Evolutionary conservation across 1,140 invertebrate genomes (phyloP).

Genomic region (Drosophila neocordata): DNA sequence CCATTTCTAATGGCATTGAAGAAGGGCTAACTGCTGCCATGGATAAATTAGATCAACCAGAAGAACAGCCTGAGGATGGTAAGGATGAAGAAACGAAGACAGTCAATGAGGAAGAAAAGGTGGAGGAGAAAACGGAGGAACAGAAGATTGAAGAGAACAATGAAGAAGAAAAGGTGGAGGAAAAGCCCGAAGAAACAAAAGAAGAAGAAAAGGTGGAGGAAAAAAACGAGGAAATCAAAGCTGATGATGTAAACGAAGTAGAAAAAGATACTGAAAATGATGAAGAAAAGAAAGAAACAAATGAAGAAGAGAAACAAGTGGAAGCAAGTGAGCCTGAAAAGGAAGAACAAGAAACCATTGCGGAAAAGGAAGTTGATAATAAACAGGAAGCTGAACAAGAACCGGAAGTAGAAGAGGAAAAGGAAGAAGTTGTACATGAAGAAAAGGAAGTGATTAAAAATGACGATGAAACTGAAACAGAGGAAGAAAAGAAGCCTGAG

Average conservation of each 20-base stretch:
- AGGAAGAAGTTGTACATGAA: not conserved
- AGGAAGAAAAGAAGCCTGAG: not conserved
- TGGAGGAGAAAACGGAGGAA: not conserved
- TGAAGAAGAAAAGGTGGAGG: not conserved
- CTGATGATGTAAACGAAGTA: slow-evolving; percentile 1
- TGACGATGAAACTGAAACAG: slow-evolving; percentile 1
- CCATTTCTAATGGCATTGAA: slow-evolving; percentile 52
- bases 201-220: slow-evolving; percentile 27
- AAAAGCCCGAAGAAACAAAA: not conserved
- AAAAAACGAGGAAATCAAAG: slow-evolving; percentile 3
- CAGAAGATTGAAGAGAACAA: not conserved
- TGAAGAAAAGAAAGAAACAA: slow-evolving; percentile 10
- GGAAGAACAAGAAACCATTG: not conserved
- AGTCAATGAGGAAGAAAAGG: slow-evolving; percentile 5
- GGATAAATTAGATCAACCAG: slow-evolving; percentile 48
- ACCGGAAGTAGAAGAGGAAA: not conserved
- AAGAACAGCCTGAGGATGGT: slow-evolving; percentile 31
- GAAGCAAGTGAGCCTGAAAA: not conserved
- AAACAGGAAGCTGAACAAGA: not conserved
- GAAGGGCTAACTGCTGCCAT: slow-evolving; percentile 59
- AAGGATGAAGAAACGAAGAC: slow-evolving; percentile 11
- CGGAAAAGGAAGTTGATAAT: not conserved
- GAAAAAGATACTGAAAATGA: not conserved
- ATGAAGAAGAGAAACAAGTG: not conserved
- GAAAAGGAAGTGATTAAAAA: not conserved